Evolutionary conservation across 2,888 invertebrate genomes (phyloP), one percentile per base, ranked within the genome.

Genomic region (Dryadula phaetusa): DNA sequence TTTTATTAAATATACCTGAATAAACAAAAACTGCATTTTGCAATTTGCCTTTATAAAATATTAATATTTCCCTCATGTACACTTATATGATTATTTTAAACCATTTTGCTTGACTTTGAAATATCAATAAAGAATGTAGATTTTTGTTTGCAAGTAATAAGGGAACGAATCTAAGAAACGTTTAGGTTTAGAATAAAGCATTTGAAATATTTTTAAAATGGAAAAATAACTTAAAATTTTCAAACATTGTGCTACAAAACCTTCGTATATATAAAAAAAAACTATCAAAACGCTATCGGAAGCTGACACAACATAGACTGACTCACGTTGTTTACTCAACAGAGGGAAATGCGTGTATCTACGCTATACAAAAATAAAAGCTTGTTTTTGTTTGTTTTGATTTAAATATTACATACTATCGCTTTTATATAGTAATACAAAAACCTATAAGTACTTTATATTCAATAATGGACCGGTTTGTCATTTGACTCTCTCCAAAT

Each of bases 21-120:
- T 47, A 47, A 47, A 47, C 22, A 14, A 47, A 22, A 47, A 47
- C 47, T 32, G 32, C 32, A 3, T 32, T 32, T 32, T 32, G n/a
- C n/a, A n/a, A n/a, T 32, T 8, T 32, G 3, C 32, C 32, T 46
- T 12, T 46, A 46, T 22, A 22, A 22, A 20, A 47, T 2, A 10
- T 18, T 44, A 44, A 44, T 16, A 16, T n/a, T n/a, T n/a, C n/a
- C n/a, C n/a, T n/a, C n/a, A n/a, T n/a, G n/a, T n/a, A n/a, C n/a
- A n/a, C n/a, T n/a, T n/a, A n/a, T n/a, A n/a, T n/a, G n/a, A n/a
- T n/a, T n/a, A n/a, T n/a, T n/a, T n/a, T n/a, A n/a, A n/a, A n/a
- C n/a, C n/a, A n/a, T n/a, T n/a, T n/a, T 46, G 18, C 46, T 20
- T 20, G 10, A 46, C 22, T 46, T 14, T 12, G 18, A 46, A 46